Percentiles rank a stretch among this genome's conserved stretches.
Conservation (phyloP, 2,113 vertebrate species). For the Sminthopsis crassicaudata region DNA sequence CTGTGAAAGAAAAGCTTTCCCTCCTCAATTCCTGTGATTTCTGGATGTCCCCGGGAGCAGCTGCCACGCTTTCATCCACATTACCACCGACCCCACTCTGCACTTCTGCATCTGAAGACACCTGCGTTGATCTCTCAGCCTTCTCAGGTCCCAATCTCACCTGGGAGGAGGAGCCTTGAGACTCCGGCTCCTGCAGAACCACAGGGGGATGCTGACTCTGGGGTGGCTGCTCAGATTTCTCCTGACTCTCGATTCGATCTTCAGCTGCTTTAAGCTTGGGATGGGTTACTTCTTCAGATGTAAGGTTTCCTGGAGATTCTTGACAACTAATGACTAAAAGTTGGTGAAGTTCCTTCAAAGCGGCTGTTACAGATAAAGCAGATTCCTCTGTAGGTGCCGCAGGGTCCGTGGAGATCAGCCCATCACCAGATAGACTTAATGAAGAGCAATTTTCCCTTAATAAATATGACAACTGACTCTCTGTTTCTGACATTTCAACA, state of each 20-base stretch:
- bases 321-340: slow-evolving; percentile 89
- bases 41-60: neutral
- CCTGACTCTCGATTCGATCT: slow-evolving; percentile 9
- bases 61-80: neutral
- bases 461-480: neutral
- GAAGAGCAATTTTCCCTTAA: slow-evolving; percentile 21
- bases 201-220: neutral
- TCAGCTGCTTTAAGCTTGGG: slow-evolving; percentile 40
- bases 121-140: slow-evolving; percentile 19
- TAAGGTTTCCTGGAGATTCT: slow-evolving; percentile 71
- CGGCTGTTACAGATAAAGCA: slow-evolving; percentile 89
- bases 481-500: slow-evolving; percentile 56
- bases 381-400: slow-evolving; percentile 74
- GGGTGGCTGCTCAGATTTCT: slow-evolving; percentile 40
- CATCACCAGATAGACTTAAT: slow-evolving; percentile 9
- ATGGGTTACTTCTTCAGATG: slow-evolving; percentile 56
- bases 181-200: slow-evolving; percentile 28
- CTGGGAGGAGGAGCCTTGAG: slow-evolving; percentile 40
- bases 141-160: slow-evolving; percentile 21
- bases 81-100: neutral
- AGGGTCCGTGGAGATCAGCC: slow-evolving; percentile 58
- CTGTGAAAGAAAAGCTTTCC: neutral
- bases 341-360: slow-evolving; percentile 94
- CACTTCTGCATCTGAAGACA: neutral
- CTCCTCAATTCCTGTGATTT: slow-evolving; percentile 9